Base-by-base conservation (phyloP, 2,797 vertebrate genomes). In the Emys orbicularis region DNA sequence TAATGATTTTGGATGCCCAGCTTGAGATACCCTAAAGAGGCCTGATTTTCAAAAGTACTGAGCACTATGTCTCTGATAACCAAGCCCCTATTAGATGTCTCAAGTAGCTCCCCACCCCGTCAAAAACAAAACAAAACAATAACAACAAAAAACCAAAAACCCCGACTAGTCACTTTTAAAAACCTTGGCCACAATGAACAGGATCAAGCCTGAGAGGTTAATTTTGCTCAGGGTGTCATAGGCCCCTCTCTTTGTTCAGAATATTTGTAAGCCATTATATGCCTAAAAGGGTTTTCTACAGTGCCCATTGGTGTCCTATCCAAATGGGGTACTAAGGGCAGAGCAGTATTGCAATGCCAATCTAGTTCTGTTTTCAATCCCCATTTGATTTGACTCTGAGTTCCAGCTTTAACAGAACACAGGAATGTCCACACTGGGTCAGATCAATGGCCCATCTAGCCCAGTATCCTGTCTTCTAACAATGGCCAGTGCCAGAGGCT, bases 391-490 rank as follows among this genome's bases (percentile, higher is more conserved):
- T 31, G 25, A 94, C 29, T 2, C 21, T 31, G 44, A 65, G 57
- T 27, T 80, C 76, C 79, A 88, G 89, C 83, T 87, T 94, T 83
- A 95, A 90, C 83, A 81, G 90, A 90, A n/a, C 16, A n/a, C n/a
- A 31, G 34, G 37, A 72, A 41, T 72, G 68, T 37, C 68, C 37
- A 41, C 3, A 21, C 11, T 23, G 37, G 21, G 37, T 25, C 10
- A 72, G 37, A 37, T 21, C 68, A 23, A 41, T 21, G 68, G n/a
- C 68, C 19, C 68, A 68, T 68, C 18, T n/a, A 21, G 19, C 18
- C 68, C n/a, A 41, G 37, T 41, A 41, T 19, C 4, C 34, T 68
- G 61, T 72, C 19, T 12, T 72, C 37, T 72, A 10, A 41, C 68
- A 72, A 11, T 72, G 68, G 16, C 59, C 31, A 16, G 3, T 61